These are phyloP conservation scores for Heterohyrax brucei DNA, from an alignment of 2,797 vertebrate genomes.

Conservation along the genomic window DNA sequence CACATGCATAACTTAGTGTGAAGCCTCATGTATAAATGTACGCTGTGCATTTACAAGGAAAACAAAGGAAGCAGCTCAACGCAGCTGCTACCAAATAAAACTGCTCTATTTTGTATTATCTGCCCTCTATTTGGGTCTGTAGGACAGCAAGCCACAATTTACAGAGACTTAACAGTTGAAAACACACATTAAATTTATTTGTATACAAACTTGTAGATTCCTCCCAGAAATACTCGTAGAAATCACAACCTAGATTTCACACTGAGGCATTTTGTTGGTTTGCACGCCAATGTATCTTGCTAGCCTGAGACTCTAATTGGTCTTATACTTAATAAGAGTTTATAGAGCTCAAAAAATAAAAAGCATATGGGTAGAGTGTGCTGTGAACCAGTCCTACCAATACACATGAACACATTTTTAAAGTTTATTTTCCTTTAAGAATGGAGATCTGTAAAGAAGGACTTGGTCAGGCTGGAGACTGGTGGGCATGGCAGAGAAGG, in stretches of 20 bases:
- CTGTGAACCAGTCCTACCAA: neutral
- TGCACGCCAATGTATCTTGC: neutral
- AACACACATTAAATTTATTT: conserved; percentile 21
- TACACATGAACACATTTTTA: conserved; percentile 7
- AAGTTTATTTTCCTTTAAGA: neutral
- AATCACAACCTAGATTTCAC: conserved; percentile 64
- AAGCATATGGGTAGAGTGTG: neutral
- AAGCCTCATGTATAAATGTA: neutral
- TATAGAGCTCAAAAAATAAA: conserved; percentile 49
- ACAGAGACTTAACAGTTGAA: neutral
- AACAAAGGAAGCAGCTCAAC: neutral
- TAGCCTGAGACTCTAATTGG: conserved; percentile 39
- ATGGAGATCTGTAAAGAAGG: neutral
- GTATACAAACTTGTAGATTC: neutral
- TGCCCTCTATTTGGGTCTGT: neutral
- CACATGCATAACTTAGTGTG: neutral
- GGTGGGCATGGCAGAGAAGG: neutral
- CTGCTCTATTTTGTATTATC: neutral
- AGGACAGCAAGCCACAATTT: conserved; percentile 54
- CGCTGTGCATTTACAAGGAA: neutral
- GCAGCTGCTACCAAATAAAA: neutral
- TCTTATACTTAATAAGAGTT: conserved; percentile 65
- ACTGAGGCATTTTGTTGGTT: conserved; percentile 44
- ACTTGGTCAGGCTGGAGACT: too few relatives aligned
- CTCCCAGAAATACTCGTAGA: conserved; percentile 53